phyloP scores from a whole-genome alignment of 2,888 invertebrate species.

The Gastracanthus pulcherrimus region DNA sequence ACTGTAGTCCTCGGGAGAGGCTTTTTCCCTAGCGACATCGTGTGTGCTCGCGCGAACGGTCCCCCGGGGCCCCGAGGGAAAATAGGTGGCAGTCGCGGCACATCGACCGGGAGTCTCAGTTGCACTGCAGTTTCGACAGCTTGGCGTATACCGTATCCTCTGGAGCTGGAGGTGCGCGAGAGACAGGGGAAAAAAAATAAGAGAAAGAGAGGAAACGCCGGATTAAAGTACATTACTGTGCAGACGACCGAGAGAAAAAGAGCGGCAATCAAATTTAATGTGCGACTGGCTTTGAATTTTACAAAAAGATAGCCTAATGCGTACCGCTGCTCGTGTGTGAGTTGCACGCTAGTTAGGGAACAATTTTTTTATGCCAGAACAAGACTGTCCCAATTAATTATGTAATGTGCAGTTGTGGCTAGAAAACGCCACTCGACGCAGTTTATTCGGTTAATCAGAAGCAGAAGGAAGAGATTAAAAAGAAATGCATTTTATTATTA shows the following conservation, averaged over 20 bases:
- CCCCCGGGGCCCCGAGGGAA: background rate
- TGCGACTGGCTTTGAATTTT: slow-evolving; percentile 8
- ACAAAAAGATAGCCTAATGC: background rate
- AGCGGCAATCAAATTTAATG: slow-evolving; percentile 23
- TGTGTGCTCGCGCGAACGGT: background rate
- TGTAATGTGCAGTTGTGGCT: background rate
- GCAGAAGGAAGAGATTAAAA: background rate
- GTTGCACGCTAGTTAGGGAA: background rate
- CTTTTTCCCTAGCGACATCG: background rate
- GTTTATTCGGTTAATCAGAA: slow-evolving; percentile 19
- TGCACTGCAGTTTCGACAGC: background rate
- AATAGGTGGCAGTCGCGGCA: too few species aligned
- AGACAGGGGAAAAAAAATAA: background rate
- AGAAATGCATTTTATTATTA: background rate
- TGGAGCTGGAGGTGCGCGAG: too few species aligned
- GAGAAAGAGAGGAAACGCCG: background rate
- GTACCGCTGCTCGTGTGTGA: background rate
- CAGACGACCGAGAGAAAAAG: slow-evolving; percentile 20
- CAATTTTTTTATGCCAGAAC: background rate
- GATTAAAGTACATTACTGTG: background rate
- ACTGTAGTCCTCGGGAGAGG: background rate
- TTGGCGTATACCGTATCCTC: background rate
- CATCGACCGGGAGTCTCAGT: too few species aligned
- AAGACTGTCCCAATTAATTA: background rate
- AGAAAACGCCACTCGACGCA: background rate